Evolutionary conservation across 30 jellyfish, hydroid and myxozoan genomes (phyloP).

Genomic region (Aurelia coerulea): DNA sequence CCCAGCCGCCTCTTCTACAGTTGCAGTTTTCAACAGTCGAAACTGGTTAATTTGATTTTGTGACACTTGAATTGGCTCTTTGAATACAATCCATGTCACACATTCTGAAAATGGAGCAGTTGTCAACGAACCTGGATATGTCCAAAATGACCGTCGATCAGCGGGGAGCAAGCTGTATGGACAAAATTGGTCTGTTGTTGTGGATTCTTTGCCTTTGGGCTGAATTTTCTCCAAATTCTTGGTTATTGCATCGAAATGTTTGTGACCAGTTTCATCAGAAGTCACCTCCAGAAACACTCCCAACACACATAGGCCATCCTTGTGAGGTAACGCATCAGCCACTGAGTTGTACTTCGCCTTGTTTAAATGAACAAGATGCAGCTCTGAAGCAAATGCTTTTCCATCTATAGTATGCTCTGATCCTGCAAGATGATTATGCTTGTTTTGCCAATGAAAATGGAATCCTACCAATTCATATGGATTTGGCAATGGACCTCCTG

Average conservation of each 20-base stretch:
- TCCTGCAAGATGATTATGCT: slow-evolving; percentile 51
- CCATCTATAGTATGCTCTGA: slow-evolving; percentile 91
- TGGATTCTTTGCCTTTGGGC: slow-evolving; percentile 28
- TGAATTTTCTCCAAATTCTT: slow-evolving; percentile 48
- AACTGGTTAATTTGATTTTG: slow-evolving; percentile 63
- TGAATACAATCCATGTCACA: slow-evolving; percentile 94
- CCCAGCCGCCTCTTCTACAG: slow-evolving; percentile 16
- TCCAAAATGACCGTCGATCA: slow-evolving; percentile 62
- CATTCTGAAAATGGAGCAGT: slow-evolving; percentile 95
- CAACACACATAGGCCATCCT: slow-evolving; percentile 90
- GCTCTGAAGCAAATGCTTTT: slow-evolving; percentile 80
- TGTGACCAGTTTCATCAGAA: slow-evolving; percentile 48
- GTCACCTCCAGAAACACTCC: slow-evolving; percentile 86
- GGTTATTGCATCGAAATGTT: slow-evolving; percentile 49
- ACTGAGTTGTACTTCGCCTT: slow-evolving; percentile 52
- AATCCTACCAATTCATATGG: slow-evolving; percentile 73
- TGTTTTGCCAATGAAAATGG: slow-evolving; percentile 91
- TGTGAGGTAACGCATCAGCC: slow-evolving; percentile 58
- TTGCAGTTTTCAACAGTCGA: slow-evolving; percentile 42
- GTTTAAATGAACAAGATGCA: slow-evolving; percentile 91
- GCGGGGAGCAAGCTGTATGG: slow-evolving; percentile 86
- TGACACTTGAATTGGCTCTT: slow-evolving; percentile 73
- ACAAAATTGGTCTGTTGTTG: slow-evolving; percentile 27
- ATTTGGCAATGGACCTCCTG: slow-evolving; percentile 82
- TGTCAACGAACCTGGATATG: slow-evolving; percentile 96